Evolutionary conservation across 2,888 invertebrate genomes (phyloP), one percentile per base, ranked within the genome.

Genomic region (Ommatoiulus sabulosus): DNA sequence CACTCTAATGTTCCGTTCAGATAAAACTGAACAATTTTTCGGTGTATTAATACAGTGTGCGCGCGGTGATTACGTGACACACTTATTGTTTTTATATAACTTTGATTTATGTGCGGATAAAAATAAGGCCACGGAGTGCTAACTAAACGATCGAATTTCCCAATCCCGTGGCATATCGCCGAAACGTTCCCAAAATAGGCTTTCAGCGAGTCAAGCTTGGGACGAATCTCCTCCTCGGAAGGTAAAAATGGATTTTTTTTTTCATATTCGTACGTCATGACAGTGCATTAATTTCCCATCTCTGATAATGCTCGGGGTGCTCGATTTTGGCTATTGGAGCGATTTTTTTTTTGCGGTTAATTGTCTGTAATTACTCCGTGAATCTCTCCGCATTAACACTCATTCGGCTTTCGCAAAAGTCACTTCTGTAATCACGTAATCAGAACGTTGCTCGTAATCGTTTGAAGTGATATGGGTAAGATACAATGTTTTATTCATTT

Each of bases 191-290:
- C 63, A n/a, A 63, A 63, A n/a, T 63, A 63, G 63, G 63, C 63
- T 63, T 57, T n/a, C 3, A 63, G n/a, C 46, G 46, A 46, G n/a
- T n/a, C n/a, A n/a, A n/a, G 63, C 63, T 63, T 63, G 8, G 12
- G 8, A 15, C 12, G 52, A 52, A 52, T 52, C 63, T 63, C 63
- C 63, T 3, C 15, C n/a, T 63, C 17, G 12, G 63, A 63, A 63
- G 63, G 63, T 63, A 63, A 63, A 63, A 63, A 63, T 1, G n/a
- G n/a, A 63, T 63, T n/a, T n/a, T n/a, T 63, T 63, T 63, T n/a
- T n/a, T 63, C n/a, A 52, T 52, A 10, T 52, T 10, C 46, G 8
- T 46, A 52, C n/a, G n/a, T 17, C n/a, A 1, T 3, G 63, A 3
- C n/a, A 63, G 5, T 63, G 5, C 63, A n/a, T n/a, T n/a, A n/a